Percentiles rank a stretch among this genome's conserved stretches.
These are phyloP conservation scores for Carduelis carduelis DNA, from an alignment of 2,797 vertebrate species.

Conservation along the genomic window DNA sequence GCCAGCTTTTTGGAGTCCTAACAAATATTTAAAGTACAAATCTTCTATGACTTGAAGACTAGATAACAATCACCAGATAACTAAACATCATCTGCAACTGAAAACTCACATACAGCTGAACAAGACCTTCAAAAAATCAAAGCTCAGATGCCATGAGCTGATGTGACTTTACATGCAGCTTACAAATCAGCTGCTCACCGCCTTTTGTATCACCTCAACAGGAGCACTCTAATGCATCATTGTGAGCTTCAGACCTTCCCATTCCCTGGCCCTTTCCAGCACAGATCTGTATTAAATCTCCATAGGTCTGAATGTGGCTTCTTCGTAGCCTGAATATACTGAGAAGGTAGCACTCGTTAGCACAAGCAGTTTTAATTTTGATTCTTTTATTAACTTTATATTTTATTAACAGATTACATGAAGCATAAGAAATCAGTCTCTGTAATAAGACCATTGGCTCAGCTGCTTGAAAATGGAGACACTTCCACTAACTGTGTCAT, in stretches of 20 bases:
- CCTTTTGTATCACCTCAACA: not conserved
- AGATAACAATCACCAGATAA: not conserved
- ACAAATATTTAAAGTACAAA: not conserved
- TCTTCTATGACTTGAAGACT: not conserved
- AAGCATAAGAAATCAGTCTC: not conserved
- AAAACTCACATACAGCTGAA: not conserved
- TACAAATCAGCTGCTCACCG: not conserved
- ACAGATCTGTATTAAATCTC: not conserved
- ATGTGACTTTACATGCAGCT: not conserved
- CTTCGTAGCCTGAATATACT: not conserved
- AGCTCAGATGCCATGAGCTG: not conserved
- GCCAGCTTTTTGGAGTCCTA: not conserved
- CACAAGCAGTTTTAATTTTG: not conserved
- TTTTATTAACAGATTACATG: not conserved
- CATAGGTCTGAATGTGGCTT: not conserved
- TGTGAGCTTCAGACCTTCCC: not conserved
- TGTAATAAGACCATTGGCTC: not conserved
- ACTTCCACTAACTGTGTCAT: not conserved
- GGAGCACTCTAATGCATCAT: not conserved
- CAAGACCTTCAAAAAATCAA: not conserved
- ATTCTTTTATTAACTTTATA: not conserved
- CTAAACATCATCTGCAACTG: not conserved
- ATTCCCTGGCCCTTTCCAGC: not conserved
- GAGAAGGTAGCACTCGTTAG: not conserved
- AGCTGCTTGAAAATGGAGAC: not conserved